Evolutionary conservation across 2,888 invertebrate genomes (phyloP), one percentile per base, ranked within the genome.

Genomic region (Volucella inflata): DNA sequence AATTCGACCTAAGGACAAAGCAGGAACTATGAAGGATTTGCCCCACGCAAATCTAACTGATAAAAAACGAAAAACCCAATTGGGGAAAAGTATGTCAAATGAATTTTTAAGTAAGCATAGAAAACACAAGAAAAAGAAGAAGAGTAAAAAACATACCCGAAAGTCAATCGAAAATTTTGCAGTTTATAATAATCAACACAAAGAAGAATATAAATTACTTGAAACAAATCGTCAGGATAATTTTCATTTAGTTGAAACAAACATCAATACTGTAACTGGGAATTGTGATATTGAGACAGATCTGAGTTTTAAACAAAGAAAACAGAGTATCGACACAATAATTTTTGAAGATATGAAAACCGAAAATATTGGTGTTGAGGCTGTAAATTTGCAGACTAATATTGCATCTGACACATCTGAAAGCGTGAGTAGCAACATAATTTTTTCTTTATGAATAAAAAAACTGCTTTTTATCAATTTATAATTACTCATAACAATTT

Each of bases 61-160:
- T 14, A 64, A 50, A 51, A 64, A 48, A 21, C 57, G 21, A 65
- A 62, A 71, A n/a, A n/a, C n/a, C 10, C 75, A 64, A 46, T 77
- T 53, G 21, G 48, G 55, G 1, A 50, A 59, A 9, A 83, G 68
- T 71, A 62, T 57, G 38, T 77, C 81, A 36, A 87, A 81, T 12
- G 91, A 91, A 50, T 87, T 87, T 59, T 87, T 83, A 65, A 90
- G 96, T 89, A 96, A 95, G 88, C 95, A 95, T 88, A 94, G 94
- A 79, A 96, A 96, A 89, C 96, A 96, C 88, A 96, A 96, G 91
- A 96, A 96, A 90, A 96, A 96, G 89, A 94, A 95, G 88, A 96
- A 96, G 92, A 96, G 96, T 89, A 95, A 95, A 91, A 96, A 95
- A 89, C 94, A 95, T 90, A 95, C 96, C 91, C 94, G 95, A 50